Percentiles rank a stretch among this genome's conserved stretches.
Conservation (phyloP, 1,140 invertebrate species). For the Drosophila albomicans region DNA sequence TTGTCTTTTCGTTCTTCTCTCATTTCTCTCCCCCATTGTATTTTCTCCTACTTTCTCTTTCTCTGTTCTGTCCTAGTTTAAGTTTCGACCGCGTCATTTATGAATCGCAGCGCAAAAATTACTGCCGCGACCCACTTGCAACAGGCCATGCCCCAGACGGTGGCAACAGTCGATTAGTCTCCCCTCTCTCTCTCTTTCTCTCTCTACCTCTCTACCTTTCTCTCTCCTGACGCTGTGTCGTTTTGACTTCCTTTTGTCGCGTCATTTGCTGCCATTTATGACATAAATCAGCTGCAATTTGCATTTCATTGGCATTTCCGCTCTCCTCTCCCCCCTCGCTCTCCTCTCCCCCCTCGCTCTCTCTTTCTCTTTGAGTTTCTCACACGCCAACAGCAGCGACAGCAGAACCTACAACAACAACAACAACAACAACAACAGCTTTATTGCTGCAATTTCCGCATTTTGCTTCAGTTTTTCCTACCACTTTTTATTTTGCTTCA, state of each 20-base stretch:
- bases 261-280: constrained; percentile 44
- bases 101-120: constrained; percentile 6
- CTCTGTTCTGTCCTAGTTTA: constrained; percentile 28
- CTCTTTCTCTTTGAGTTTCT: neutral
- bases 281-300: constrained; percentile 62
- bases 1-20: neutral
- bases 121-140: constrained; percentile 15
- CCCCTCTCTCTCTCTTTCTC: neutral
- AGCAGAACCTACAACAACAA: constrained; percentile 4
- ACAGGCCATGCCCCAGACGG: constrained; percentile 24
- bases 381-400: constrained; percentile 34
- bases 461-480: neutral
- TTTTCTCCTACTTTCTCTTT: neutral
- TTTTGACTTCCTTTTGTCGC: constrained; percentile 23
- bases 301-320: constrained; percentile 54
- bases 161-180: constrained; percentile 41
- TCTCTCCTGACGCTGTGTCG: neutral
- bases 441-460: constrained; percentile 51
- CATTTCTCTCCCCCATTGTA: neutral
- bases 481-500: neutral
- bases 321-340: neutral
- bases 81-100: constrained; percentile 21
- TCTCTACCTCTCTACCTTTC: neutral
- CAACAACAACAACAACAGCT: constrained; percentile 38
- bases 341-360: neutral